Conservation (phyloP, 1,140 invertebrate genomes). For the Cotesia glomerata region DNA sequence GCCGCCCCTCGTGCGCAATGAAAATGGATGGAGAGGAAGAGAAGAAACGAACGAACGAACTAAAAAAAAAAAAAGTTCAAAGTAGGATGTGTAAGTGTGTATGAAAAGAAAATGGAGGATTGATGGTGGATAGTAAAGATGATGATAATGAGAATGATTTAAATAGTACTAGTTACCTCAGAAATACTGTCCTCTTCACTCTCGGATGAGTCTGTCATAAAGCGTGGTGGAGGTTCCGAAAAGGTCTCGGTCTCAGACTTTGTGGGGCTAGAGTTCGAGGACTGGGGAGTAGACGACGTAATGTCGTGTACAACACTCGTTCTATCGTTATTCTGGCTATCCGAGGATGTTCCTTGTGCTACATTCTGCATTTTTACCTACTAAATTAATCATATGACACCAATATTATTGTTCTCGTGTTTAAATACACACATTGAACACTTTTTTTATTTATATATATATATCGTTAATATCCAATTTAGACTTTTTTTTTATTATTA, state of each 20-base stretch:
- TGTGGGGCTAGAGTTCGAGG: conserved; percentile 71
- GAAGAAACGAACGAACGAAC: conserved; percentile 13
- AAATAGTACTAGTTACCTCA: conserved; percentile 70
- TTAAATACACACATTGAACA: conserved; percentile 49
- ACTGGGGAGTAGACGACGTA: conserved; percentile 69
- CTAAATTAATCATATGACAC: conserved; percentile 69
- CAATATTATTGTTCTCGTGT: conserved; percentile 62
- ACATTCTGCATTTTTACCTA: conserved; percentile 89
- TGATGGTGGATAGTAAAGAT: neutral
- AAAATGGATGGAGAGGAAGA: conserved; percentile 26
- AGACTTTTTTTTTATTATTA: conserved; percentile 46
- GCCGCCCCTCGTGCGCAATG: conserved; percentile 31
- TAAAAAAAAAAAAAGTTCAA: conserved; percentile 8
- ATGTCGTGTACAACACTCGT: conserved; percentile 61
- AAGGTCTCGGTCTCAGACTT: conserved; percentile 81
- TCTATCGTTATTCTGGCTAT: conserved; percentile 80
- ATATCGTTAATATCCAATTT: conserved; percentile 34
- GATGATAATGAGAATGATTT: too few species aligned
- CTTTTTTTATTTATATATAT: conserved; percentile 28
- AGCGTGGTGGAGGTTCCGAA: conserved; percentile 77
- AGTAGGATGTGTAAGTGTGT: conserved; percentile 27
- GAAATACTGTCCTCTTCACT: conserved; percentile 92
- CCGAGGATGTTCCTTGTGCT: conserved; percentile 74
- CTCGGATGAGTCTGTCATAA: conserved; percentile 88
- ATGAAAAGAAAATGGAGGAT: conserved; percentile 48